Conservation (phyloP, 2,888 invertebrate species). For the Platypus cylindrus region DNA sequence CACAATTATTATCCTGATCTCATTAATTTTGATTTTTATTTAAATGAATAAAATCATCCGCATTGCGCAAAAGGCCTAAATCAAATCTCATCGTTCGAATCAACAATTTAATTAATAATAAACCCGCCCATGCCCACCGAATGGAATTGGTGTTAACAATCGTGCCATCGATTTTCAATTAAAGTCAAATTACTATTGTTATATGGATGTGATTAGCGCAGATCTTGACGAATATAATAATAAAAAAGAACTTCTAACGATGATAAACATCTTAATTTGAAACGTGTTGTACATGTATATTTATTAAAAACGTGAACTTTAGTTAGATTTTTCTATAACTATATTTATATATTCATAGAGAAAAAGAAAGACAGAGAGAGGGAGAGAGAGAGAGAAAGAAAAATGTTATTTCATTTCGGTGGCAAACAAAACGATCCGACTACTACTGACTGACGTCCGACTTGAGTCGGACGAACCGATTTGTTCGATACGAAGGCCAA, state of each 20-base stretch:
- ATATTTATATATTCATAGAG: too few species aligned
- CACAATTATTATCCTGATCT: neutral
- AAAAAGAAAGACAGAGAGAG: too few species aligned
- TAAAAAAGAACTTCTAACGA: conserved; percentile 13
- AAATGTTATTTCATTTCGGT: conserved; percentile 22
- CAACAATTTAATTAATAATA: conserved; percentile 1
- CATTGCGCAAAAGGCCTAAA: conserved; percentile 4
- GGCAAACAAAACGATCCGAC: conserved; percentile 28
- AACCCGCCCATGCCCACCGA: conserved; percentile 8
- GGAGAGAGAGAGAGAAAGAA: too few species aligned
- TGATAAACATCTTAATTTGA: conserved; percentile 24
- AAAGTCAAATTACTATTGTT: conserved; percentile 15
- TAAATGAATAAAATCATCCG: conserved; percentile 5
- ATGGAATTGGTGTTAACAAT: conserved; percentile 8
- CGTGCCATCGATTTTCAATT: conserved; percentile 16
- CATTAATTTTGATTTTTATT: neutral
- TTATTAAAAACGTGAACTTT: conserved; percentile 25
- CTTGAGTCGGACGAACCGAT: too few species aligned
- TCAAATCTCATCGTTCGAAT: conserved; percentile 2
- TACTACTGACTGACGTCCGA: too few species aligned
- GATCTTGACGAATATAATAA: too few species aligned
- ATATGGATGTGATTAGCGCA: conserved; percentile 13
- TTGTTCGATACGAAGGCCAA: conserved; percentile 28
- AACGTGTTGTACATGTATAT: conserved; percentile 22
- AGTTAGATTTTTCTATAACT: conserved; percentile 7